Evolutionary conservation across 2,888 invertebrate genomes (phyloP), one percentile per base, ranked within the genome.

Genomic region (Stictocephala bisonia): DNA sequence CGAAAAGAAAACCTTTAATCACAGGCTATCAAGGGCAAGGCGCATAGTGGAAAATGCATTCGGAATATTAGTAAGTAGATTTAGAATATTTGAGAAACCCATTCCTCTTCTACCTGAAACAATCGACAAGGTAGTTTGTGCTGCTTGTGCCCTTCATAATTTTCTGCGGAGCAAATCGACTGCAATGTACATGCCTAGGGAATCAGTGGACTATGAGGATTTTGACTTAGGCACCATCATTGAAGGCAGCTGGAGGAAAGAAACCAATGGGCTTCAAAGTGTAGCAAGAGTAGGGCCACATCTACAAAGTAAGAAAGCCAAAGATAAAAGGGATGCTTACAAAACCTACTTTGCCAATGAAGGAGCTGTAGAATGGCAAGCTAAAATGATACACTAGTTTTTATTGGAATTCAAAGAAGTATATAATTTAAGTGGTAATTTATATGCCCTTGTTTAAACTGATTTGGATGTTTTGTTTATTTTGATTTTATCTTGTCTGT

Each of bases 21-120:
- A 79, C 73, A 73, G 78, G 35, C 31, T 77, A 48, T 75, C 58
- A 73, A 74, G 78, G 50, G 78, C 76, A 27, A 35, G 35, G 35
- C 29, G 76, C 73, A 77, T 60, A 40, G 35, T 40, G 35, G 60
- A 60, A 40, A 78, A 76, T 73, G 70, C 73, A 15, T 77, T 79
- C 73, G 77, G 76, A 4, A 79, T 78, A 75, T 76, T 79, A 56
- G 77, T 77, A 50, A 40, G 64, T 51, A 77, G 72, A 51, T 79
- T 77, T 71, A 64, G 75, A 64, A 72, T 77, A 48, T 75, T 77
- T 75, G 64, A 77, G 44, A 75, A 66, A 73, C 76, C 74, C 40
- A 77, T 77, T 48, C 48, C 71, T 26, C 48, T 78, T 68, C 58
- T 71, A 68, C 76, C 76, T 50, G 74, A 77, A 51, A 77, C 44